phyloP scores from a whole-genome alignment of 2,113 vertebrate species.

The Tauraco erythrolophus region DNA sequence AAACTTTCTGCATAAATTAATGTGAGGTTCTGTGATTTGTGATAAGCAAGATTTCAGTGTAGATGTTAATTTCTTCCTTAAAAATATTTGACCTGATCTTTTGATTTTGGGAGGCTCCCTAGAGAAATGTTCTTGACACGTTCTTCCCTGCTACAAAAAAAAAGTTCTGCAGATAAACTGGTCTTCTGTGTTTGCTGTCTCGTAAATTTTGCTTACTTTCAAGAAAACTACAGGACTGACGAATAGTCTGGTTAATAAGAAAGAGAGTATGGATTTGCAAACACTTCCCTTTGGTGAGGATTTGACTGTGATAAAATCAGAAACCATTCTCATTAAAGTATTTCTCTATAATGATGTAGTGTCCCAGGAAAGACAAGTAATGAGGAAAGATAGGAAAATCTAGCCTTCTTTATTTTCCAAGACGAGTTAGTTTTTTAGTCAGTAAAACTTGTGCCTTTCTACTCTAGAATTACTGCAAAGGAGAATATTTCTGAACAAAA shows the following conservation, averaged over 20 bases:
- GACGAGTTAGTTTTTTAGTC: neutral
- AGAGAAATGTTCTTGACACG: neutral
- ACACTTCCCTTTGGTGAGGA: neutral
- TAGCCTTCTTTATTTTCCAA: neutral
- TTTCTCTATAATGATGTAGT: neutral
- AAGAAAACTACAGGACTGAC: neutral
- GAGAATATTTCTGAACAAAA: neutral
- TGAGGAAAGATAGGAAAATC: neutral
- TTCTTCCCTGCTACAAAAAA: neutral
- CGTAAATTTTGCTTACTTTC: neutral
- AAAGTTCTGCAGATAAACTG: neutral
- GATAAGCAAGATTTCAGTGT: neutral
- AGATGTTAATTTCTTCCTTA: neutral
- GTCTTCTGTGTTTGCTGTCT: neutral
- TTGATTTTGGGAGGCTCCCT: neutral
- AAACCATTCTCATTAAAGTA: neutral
- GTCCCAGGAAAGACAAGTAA: neutral
- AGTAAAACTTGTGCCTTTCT: neutral
- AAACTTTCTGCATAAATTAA: neutral
- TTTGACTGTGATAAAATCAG: neutral
- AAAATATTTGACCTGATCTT: neutral
- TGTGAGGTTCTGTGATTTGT: neutral
- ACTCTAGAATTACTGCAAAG: neutral
- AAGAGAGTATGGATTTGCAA: neutral
- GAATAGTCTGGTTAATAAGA: neutral